Base-by-base conservation (phyloP, 2,888 invertebrate species). In the Anorthoa munda region DNA sequence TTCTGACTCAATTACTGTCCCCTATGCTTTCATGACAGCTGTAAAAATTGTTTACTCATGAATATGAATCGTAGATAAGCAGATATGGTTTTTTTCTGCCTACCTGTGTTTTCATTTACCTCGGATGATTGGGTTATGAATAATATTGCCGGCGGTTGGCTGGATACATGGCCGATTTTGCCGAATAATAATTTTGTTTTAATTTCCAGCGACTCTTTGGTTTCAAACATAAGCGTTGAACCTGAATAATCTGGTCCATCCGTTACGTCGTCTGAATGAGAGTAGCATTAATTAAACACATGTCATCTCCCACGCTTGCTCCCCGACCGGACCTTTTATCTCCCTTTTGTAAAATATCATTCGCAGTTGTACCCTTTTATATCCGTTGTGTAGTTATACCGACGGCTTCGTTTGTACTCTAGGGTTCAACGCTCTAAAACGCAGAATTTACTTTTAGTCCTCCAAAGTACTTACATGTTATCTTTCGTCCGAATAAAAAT, bases 271-370 rank as follows among this genome's bases (percentile, higher is more conserved):
- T 81, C 80, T 87, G 88, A 89, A 89, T 88, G 88, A 86, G 87
- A 85, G 86, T 79, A 88, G 86, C 89, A 90, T 91, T 92, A 92
- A 92, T 93, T 92, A 91, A 90, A 89, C 91, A 92, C 87, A 88
- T 93, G 92, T 91, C 92, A 92, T 90, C 85, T 91, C 91, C 90
- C 91, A 92, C 91, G 91, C 90, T 77, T 26, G 72, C 74, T 71
- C 77, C 75, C 75, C 75, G 83, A 82, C 76, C 79, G 70, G 82
- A 72, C 86, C 87, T 84, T 89, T 90, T 87, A 88, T 89, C 86
- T 84, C 71, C 86, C 82, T 86, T 90, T 89, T 91, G 85, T 88
- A 84, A 86, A 89, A 89, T 88, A 87, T 88, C 79, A 86, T 81
- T 88, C 86, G 79, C 84, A 80, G 80, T 81, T 79, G 63, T 76